Evolutionary conservation across 1,140 invertebrate species (phyloP), one percentile per base, ranked within the genome.

Genomic region (Harpegnathos saltator): DNA sequence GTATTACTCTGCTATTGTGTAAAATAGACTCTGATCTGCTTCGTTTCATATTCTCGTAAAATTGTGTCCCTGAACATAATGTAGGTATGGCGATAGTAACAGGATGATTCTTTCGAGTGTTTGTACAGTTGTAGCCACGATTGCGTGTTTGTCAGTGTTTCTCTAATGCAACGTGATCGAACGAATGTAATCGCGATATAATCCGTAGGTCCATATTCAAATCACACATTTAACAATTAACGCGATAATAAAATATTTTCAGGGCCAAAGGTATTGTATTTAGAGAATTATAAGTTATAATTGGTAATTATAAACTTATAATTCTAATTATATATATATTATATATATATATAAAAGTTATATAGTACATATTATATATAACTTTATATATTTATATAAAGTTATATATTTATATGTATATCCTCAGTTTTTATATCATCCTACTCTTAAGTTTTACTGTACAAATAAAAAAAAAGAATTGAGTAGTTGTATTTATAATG

Each of bases 1-100:
- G 0, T 26, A 3, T 83, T 59, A 66, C 26, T 83, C 58, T 83
- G 38, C 17, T 38, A 50, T 73, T 85, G 78, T 61, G 83, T 85
- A 89, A 88, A 89, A 89, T 88, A 89, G 68, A 59, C 48, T 85
- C 58, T 56, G 61, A 73, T 59, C 61, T 78, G 56, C 11, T 33
- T 72, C 44, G 38, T n/a, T 74, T 59, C 38, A 29, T 78, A 83
- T 2, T 66, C 56, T 52, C 7, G 19, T 66, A 74, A 80, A 85
- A 58, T 54, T 82, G 44, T 58, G 14, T 59, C 22, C 50, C 3
- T n/a, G 15, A 82, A n/a, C 61, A 22, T 69, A 15, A 59, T 1
- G 14, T 44, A 48, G 11, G 50, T n/a, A 44, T 50, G 52, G 14
- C 22, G 5, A 19, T 26, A 29, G 44, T 62, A 24, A 29, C 29